Base-by-base conservation (phyloP, 2,797 vertebrate genomes). In the Ataeniobius toweri region DNA sequence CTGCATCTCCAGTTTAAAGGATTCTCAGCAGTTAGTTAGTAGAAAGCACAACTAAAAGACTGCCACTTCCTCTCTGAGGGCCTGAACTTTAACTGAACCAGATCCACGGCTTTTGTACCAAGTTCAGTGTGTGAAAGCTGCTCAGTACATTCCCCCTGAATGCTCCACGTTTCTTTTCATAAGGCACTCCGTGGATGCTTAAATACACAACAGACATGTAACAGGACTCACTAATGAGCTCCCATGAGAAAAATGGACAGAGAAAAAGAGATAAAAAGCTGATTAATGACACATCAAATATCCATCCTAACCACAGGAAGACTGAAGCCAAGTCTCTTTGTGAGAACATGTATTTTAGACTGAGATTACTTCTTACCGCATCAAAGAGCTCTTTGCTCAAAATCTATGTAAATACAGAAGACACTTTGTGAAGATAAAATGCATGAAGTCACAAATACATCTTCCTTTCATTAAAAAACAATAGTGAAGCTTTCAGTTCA, bases 141-240 rank as follows among this genome's bases (percentile, higher is more conserved):
- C 46, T 76, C 61, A 26, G 51, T 73, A 74, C 39, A 77, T 70
- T 50, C 70, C 31, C 65, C 61, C 67, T 20, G 28, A 76, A 80
- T 58, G 56, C 26, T 71, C 50, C 63, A 39, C 24, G 39, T 77
- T 76, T 56, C 36, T 51, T 71, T 53, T 78, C 24, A 63, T 71
- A 72, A 77, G 68, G 74, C 2, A 39, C 78, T 81, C 59, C 75
- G 75, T 79, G 61, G 71, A 74, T 76, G 74, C 75, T 72, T 69
- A 71, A 77, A 77, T 73, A 75, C 81, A 80, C 28, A 73, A 65
- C 75, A 71, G 73, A 82, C 71, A 83, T 50, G 53, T 68, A 77
- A 86, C 70, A 75, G 55, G 36, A 24, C 61, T 73, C 71, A 80
- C 80, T 87, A 89, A 88, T 86, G 84, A 89, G 88, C 80, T 88